Conservation (phyloP, 2,113 vertebrate genomes). For the Seriola quinqueradiata region DNA sequence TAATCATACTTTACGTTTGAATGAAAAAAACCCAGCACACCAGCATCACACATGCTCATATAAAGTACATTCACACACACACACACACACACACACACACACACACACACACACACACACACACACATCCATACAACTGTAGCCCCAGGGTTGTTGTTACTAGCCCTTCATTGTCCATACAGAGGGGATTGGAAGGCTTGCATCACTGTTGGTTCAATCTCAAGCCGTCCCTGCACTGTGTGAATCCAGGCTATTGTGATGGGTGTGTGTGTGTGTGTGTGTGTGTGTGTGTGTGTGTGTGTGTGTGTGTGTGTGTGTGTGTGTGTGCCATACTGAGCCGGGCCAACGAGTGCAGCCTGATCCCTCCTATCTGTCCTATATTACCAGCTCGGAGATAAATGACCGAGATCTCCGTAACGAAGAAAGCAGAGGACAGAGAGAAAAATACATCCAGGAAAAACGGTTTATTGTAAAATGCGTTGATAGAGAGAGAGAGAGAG, state of each 20-base stretch:
- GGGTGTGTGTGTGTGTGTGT: slow-evolving; percentile 14
- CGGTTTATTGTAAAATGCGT: slow-evolving; percentile 37
- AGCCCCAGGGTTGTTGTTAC: slow-evolving; percentile 51
- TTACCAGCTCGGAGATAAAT: slow-evolving; percentile 32
- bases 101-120: slow-evolving; percentile 4
- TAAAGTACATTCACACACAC: neutral
- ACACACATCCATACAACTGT: slow-evolving; percentile 19
- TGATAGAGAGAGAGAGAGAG: slow-evolving; percentile 6
- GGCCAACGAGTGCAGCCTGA: slow-evolving; percentile 38
- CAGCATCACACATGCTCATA: slow-evolving; percentile 10
- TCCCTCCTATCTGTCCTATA: slow-evolving; percentile 44
- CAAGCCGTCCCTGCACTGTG: slow-evolving; percentile 52
- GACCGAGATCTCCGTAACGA: slow-evolving; percentile 13
- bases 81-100: neutral
- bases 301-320: slow-evolving; percentile 23
- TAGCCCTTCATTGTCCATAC: slow-evolving; percentile 46
- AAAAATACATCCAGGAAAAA: slow-evolving; percentile 13
- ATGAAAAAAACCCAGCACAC: slow-evolving; percentile 7
- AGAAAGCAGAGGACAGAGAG: slow-evolving; percentile 16
- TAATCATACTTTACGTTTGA: slow-evolving; percentile 7
- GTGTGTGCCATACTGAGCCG: slow-evolving; percentile 30
- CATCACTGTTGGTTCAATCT: slow-evolving; percentile 71
- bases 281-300: slow-evolving; percentile 29
- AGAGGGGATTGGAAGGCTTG: slow-evolving; percentile 52
- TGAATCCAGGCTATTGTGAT: slow-evolving; percentile 68